A percentile compares a stretch with the other conserved stretches of the same genome.
Evolutionary conservation across 2,113 vertebrate species (phyloP).

Genomic region (Zapus hudsonius): DNA sequence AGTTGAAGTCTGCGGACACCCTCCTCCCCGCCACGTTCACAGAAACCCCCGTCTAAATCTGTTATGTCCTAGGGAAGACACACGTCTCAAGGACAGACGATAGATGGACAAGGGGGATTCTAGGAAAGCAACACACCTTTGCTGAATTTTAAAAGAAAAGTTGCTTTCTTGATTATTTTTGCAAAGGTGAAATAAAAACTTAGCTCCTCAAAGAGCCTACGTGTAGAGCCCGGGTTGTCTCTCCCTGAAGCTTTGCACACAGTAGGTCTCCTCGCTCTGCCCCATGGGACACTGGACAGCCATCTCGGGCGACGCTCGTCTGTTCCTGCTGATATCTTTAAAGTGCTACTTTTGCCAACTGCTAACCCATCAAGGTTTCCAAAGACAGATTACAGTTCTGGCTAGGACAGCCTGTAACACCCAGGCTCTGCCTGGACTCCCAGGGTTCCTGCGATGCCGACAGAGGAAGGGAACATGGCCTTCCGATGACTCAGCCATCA

Average conservation of each 20-base stretch:
- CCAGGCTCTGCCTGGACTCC: accelerated
- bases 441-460: not conserved
- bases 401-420: not conserved
- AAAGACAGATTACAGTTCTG: not conserved
- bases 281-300: not conserved
- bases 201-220: not conserved
- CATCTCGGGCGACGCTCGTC: not conserved
- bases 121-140: not conserved
- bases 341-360: not conserved
- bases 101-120: not conserved
- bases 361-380: constrained; percentile 11
- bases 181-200: constrained; percentile 7
- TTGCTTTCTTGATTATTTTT: not conserved
- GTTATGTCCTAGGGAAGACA: not conserved
- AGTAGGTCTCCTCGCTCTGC: no score
- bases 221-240: not conserved
- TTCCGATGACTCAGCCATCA: constrained; percentile 30
- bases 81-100: not conserved
- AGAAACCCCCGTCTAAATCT: not conserved
- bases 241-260: not conserved
- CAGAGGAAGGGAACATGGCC: not conserved
- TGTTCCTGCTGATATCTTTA: not conserved
- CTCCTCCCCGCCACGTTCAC: not conserved
- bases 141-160: not conserved
- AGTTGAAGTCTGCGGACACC: not conserved